Base-by-base conservation (phyloP, 2,888 invertebrate species). In the Epirrhoe alternata region DNA sequence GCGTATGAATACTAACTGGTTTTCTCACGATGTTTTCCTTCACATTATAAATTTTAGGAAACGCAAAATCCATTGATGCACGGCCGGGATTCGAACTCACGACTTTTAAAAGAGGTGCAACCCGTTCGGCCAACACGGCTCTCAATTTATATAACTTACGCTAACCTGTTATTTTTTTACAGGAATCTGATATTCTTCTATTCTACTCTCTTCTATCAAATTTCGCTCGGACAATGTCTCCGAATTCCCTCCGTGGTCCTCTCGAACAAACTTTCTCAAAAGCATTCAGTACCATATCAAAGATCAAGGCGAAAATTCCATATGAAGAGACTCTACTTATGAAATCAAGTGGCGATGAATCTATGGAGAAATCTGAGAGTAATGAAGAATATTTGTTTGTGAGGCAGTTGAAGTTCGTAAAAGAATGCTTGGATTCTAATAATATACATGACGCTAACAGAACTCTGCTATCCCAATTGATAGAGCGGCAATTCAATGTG, bases 401-500 rank as follows among this genome's bases (percentile, higher is more conserved):
- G 1, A 81, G 71, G 45, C 86, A 85, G 73, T 62, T 93, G 76
- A 77, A 76, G 3, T 69, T 71, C 66, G 80, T 95, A 31, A 87
- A 86, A 55, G 79, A 77, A 12, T 88, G 94, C 54, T 79, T 96
- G 70, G 89, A 88, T 38, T 85, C 91, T 66, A 89, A 93, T 10
- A 87, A 87, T 69, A 94, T 95, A 64, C 95, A 95, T 63, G 95
- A 95, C 51, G 94, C 94, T 0, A 95, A 95, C 73, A 93, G 94
- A 74, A 93, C 90, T 0, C 68, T 94, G 30, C 66, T 95, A 47
- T 89, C 93, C 5, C 90, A 90, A 57, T 81, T 91, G 0, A 76
- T 95, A 1, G 94, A 94, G 74, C 82, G 85, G 5, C 89, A 94
- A 64, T 90, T 94, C 69, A 79, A 87, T 0, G 76, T 87, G 17